phyloP scores from a whole-genome alignment of 2,113 vertebrate species.

The Pyxicephalus adspersus region DNA sequence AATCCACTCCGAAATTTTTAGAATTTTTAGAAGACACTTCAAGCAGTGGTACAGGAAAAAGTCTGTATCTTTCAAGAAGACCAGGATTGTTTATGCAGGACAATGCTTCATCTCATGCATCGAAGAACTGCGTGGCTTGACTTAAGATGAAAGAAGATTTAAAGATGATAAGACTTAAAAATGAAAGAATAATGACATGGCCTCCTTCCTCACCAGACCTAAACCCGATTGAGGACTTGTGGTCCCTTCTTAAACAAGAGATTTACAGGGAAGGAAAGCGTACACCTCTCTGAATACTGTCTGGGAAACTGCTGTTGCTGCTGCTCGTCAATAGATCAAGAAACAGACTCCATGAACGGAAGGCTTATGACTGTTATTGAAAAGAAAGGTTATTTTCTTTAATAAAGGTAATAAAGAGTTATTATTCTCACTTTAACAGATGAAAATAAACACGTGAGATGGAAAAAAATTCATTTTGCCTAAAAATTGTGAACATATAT shows the following conservation, averaged over 20 bases:
- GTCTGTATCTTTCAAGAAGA: no score
- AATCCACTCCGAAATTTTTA: no score
- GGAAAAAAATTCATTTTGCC: slow-evolving; percentile 56
- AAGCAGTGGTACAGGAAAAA: no score
- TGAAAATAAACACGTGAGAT: slow-evolving; percentile 59
- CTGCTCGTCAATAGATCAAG: not conserved
- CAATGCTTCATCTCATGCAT: no score
- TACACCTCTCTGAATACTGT: no score
- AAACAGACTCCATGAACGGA: not conserved
- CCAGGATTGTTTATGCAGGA: no score
- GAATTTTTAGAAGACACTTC: no score
- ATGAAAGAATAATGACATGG: slow-evolving; percentile 13
- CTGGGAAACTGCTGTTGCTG: not conserved
- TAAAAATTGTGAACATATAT: no score
- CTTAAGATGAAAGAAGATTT: no score
- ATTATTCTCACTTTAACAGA: no score
- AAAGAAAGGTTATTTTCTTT: slow-evolving; percentile 1
- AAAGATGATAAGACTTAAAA: no score
- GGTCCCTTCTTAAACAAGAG: not conserved
- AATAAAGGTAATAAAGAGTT: slow-evolving; percentile 1
- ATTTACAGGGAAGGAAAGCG: slow-evolving; percentile 1
- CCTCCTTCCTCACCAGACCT: slow-evolving; percentile 6
- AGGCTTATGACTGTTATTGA: slow-evolving; percentile 10
- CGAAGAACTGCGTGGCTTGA: no score
- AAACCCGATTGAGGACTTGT: slow-evolving; percentile 12